phyloP scores from a whole-genome alignment of 2,888 invertebrate genomes.

The Galerucella calmariensis region DNA sequence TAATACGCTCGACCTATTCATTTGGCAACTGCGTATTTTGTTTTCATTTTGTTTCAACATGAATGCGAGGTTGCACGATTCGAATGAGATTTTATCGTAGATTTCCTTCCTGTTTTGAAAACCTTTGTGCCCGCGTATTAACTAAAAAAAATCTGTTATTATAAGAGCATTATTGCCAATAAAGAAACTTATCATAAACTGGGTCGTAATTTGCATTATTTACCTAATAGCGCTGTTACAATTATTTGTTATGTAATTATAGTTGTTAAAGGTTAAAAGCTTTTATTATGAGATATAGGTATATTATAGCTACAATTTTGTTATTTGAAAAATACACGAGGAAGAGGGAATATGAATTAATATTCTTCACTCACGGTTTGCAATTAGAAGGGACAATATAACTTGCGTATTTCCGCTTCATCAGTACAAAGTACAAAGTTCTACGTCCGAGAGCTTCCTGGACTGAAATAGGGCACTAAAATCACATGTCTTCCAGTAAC shows the following conservation, averaged over 20 bases:
- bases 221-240: conserved; percentile 49
- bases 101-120: conserved; percentile 57
- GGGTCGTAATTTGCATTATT: conserved; percentile 54
- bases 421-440: no score
- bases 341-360: no score
- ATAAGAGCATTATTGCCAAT: conserved; percentile 54
- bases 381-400: no score
- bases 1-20: conserved; percentile 44
- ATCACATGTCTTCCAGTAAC: no score
- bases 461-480: no score
- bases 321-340: not conserved
- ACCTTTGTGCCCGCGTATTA: conserved; percentile 51
- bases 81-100: conserved; percentile 57
- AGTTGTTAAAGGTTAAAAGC: conserved; percentile 32
- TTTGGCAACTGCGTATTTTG: conserved; percentile 55
- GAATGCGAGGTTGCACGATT: conserved; percentile 45
- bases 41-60: conserved; percentile 59
- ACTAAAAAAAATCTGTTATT: conserved; percentile 56
- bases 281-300: conserved; percentile 22
- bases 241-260: conserved; percentile 42
- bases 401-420: no score
- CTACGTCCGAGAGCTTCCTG: no score
- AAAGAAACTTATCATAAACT: conserved; percentile 52
- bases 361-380: no score
- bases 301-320: not conserved